Evolutionary conservation across 2,113 vertebrate genomes (phyloP), one percentile per base, ranked within the genome.

Genomic region (Scolopax mira): DNA sequence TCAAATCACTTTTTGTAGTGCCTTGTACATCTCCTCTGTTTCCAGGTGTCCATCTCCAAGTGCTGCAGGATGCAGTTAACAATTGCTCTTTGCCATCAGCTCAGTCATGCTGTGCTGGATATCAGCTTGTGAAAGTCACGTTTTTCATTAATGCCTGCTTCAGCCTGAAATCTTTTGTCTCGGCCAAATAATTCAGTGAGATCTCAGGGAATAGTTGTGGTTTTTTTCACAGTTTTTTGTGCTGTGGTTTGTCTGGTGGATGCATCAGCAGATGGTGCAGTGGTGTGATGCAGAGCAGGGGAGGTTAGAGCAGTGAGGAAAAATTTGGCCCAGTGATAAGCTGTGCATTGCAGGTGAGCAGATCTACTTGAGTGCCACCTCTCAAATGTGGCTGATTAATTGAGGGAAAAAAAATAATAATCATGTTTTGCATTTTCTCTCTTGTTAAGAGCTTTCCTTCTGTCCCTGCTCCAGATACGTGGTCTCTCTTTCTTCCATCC

Each of bases 401-500:
- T n/a, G 42, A 58, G 61, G 2, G 61, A 2, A 31, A 48, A 60
- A 69, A 13, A 9, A 64, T n/a, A 67, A 31, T 10, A 7, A 8
- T 5, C 1, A 1, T 0, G 0, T 51, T 86, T 60, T 17, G 35
- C 4, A 4, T 8, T 49, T 11, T 92, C 6, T 52, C 22, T 57
- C 30, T 90, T 3, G 0, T 17, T 31, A 16, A 55, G 41, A 71
- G n/a, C n/a, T 70, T 62, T 54, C 46, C 27, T 23, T 69, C 41
- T 81, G 23, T 39, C 75, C 16, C 33, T 77, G 48, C 35, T 85
- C 46, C 42, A 60, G 22, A 41, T 62, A 27, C 1, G 5, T 39
- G 33, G 11, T 67, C 61, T 64, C 9, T 5, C n/a, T 42, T 90
- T 52, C 79, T 79, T 66, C 35, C 61, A 58, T 52, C 6, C 23